phyloP scores from a whole-genome alignment of 2,797 vertebrate species.

The Falco cherrug region DNA sequence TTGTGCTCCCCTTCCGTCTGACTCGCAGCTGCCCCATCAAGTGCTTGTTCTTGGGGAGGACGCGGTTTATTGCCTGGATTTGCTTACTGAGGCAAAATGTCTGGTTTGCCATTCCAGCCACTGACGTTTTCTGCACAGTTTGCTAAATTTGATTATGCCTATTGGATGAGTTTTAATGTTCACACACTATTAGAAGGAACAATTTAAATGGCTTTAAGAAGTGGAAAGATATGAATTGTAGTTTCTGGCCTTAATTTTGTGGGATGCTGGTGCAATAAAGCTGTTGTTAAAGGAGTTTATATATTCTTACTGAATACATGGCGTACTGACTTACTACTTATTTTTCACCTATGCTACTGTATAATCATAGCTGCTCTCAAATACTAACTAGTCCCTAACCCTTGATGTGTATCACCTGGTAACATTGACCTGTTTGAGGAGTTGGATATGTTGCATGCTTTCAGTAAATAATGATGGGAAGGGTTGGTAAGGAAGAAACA shows the following conservation, averaged over 20 bases:
- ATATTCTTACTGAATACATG: neutral
- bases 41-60: neutral
- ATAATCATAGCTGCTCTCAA: neutral
- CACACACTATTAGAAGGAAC: neutral
- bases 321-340: neutral
- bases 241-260: neutral
- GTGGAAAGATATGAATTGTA: neutral
- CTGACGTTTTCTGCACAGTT: neutral
- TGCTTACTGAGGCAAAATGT: neutral
- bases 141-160: neutral
- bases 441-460: neutral
- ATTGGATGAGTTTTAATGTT: conserved; percentile 8
- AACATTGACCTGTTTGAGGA: neutral
- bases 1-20: neutral
- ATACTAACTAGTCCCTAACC: neutral
- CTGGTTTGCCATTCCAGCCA: neutral
- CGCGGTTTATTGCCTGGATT: neutral
- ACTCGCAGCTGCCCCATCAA: accelerated
- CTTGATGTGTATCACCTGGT: neutral
- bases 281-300: neutral
- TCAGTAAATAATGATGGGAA: neutral
- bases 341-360: neutral
- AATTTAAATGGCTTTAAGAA: neutral
- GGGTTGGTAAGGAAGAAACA: neutral
- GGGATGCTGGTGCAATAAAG: neutral